Evolutionary conservation across 1,140 invertebrate species (phyloP).

Genomic region (Bombyx mandarina): DNA sequence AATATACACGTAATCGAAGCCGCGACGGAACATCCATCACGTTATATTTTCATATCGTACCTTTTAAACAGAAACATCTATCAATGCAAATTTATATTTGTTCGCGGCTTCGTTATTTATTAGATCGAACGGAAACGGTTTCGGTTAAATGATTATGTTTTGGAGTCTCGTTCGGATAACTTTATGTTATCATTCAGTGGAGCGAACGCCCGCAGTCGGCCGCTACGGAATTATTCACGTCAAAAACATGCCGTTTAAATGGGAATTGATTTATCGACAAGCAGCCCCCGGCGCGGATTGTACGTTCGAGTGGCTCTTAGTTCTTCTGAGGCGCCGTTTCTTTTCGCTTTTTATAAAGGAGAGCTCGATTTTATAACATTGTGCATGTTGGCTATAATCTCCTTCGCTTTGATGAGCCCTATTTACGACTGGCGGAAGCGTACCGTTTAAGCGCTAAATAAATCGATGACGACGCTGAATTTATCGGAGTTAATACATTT

Average conservation of each 20-base stretch:
- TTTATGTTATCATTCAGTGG: slow-evolving; percentile 8
- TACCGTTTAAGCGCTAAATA: slow-evolving; percentile 51
- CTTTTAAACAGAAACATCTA: slow-evolving; percentile 33
- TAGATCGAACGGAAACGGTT: neutral
- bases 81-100: slow-evolving; percentile 40
- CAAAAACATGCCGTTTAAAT: slow-evolving; percentile 13
- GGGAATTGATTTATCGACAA: slow-evolving; percentile 10
- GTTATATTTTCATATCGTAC: slow-evolving; percentile 31
- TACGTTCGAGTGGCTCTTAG: slow-evolving; percentile 9
- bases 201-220: slow-evolving; percentile 4
- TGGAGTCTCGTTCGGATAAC: slow-evolving; percentile 8
- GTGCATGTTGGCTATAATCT: slow-evolving; percentile 36
- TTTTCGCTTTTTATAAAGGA: slow-evolving; percentile 19
- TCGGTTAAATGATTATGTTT: slow-evolving; percentile 8
- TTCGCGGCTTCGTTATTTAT: neutral
- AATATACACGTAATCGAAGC: slow-evolving; percentile 32
- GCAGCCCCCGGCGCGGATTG: neutral
- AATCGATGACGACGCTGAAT: slow-evolving; percentile 51
- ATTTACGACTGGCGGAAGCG: slow-evolving; percentile 41
- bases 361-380: slow-evolving; percentile 22
- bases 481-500: slow-evolving; percentile 56
- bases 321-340: slow-evolving; percentile 8
- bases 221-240: slow-evolving; percentile 11
- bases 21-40: slow-evolving; percentile 43
- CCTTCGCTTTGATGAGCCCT: slow-evolving; percentile 35